These are phyloP conservation scores for Drosophila subsilvestris DNA, from an alignment of 2,888 invertebrate species.

Conservation along the genomic window DNA sequence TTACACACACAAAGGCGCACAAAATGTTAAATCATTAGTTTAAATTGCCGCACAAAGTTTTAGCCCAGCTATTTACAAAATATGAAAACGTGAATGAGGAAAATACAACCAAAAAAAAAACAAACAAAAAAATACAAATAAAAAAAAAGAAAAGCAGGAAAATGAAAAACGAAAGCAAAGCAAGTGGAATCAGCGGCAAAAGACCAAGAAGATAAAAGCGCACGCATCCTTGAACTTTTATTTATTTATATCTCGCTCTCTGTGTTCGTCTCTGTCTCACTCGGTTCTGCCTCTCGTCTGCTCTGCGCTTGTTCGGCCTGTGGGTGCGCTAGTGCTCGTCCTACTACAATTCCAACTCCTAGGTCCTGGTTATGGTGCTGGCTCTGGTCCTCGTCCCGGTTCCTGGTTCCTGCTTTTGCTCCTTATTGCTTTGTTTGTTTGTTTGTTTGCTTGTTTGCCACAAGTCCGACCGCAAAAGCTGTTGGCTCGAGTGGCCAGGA, in stretches of 20 bases:
- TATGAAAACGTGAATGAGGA: constrained; percentile 74
- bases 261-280: constrained; percentile 11
- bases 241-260: constrained; percentile 69
- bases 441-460: constrained; percentile 72
- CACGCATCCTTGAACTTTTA: constrained; percentile 80
- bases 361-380: constrained; percentile 10
- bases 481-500: constrained; percentile 32
- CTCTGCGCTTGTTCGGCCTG: constrained; percentile 9
- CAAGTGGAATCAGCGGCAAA: constrained; percentile 63
- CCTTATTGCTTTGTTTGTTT: constrained; percentile 48
- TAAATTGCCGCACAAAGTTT: constrained; percentile 75
- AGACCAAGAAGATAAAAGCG: constrained; percentile 71
- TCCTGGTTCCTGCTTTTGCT: constrained; percentile 35
- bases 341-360: constrained; percentile 20
- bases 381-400: background rate
- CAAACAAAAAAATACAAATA: too few relatives aligned
- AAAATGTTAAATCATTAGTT: constrained; percentile 78
- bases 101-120: constrained; percentile 11
- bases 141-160: constrained; percentile 12
- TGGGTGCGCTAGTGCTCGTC: constrained; percentile 3
- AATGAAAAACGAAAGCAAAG: constrained; percentile 59
- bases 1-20: constrained; percentile 46
- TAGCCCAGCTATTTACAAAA: constrained; percentile 70
- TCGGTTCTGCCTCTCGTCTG: constrained; percentile 19
- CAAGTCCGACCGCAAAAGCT: constrained; percentile 75